Conservation (phyloP, 2,888 invertebrate genomes). For the Galeruca laticollis region DNA sequence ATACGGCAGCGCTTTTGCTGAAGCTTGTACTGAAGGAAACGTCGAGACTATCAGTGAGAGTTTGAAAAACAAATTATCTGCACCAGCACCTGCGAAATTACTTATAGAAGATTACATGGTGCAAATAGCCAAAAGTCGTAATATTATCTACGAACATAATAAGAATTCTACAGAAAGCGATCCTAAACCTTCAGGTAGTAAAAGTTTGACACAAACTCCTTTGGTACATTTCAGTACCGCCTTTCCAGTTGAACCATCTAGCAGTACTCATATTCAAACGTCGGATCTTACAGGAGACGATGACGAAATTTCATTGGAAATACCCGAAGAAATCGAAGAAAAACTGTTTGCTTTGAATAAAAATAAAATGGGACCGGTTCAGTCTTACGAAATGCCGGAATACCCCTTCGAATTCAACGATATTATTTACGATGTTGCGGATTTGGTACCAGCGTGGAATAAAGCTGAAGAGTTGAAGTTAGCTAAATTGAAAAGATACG, state of each 20-base stretch:
- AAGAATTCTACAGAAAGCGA: background rate
- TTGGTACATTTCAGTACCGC: background rate
- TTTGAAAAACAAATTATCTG: constrained; percentile 91
- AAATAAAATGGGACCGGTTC: background rate
- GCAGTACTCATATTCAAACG: background rate
- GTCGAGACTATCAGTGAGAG: constrained; percentile 89
- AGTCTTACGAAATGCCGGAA: background rate
- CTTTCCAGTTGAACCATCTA: background rate
- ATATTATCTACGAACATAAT: constrained; percentile 86
- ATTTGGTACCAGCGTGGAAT: background rate
- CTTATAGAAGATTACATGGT: constrained; percentile 94
- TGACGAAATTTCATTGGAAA: background rate
- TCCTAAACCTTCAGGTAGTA: background rate
- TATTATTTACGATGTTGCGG: background rate
- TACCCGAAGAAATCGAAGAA: background rate
- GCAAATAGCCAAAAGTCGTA: constrained; percentile 96
- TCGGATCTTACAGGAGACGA: background rate
- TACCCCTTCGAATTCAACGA: background rate
- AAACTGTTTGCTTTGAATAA: background rate
- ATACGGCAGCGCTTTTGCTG: constrained; percentile 94
- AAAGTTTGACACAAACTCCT: background rate
- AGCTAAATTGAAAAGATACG: background rate
- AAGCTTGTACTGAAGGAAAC: constrained; percentile 86
- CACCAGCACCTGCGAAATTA: constrained; percentile 95
- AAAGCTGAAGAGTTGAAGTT: background rate